Conservation (phyloP, 2,797 vertebrate genomes). For the Octomys mimax region DNA sequence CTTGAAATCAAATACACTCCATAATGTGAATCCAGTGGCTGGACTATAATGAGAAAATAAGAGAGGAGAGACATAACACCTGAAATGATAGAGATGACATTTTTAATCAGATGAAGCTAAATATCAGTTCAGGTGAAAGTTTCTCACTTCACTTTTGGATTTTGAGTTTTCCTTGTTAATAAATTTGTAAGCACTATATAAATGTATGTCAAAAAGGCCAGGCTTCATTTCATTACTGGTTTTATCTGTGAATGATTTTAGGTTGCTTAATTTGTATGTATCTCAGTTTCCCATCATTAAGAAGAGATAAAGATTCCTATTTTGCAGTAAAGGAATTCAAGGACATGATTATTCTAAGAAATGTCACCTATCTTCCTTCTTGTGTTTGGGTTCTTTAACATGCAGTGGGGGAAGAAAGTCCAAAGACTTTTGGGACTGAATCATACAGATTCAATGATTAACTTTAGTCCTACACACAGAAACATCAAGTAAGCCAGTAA, state of each 20-base stretch:
- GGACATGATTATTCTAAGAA: conserved; percentile 34
- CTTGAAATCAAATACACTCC: not conserved
- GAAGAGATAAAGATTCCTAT: conserved; percentile 45
- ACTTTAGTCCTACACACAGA: not conserved
- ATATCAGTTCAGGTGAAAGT: not conserved
- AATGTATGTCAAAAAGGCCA: not conserved
- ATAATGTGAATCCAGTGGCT: not conserved
- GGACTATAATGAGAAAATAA: not conserved
- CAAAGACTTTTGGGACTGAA: not conserved
- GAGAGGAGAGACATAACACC: not conserved
- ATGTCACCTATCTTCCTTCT: conserved; percentile 1
- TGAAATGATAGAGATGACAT: not conserved
- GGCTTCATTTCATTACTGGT: not conserved
- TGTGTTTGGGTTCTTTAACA: not conserved
- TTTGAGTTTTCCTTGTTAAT: conserved; percentile 3
- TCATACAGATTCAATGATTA: not conserved
- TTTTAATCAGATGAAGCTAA: not conserved
- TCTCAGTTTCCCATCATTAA: conserved; percentile 42
- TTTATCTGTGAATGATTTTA: conserved; percentile 46
- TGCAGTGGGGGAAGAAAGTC: not conserved
- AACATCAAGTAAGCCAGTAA: not conserved
- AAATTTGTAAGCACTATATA: not conserved
- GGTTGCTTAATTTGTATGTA: not conserved
- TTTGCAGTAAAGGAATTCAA: not conserved
- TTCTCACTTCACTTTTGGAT: not conserved